phyloP scores from a whole-genome alignment of 2,888 invertebrate genomes.

The Trachelus iudaicus region DNA sequence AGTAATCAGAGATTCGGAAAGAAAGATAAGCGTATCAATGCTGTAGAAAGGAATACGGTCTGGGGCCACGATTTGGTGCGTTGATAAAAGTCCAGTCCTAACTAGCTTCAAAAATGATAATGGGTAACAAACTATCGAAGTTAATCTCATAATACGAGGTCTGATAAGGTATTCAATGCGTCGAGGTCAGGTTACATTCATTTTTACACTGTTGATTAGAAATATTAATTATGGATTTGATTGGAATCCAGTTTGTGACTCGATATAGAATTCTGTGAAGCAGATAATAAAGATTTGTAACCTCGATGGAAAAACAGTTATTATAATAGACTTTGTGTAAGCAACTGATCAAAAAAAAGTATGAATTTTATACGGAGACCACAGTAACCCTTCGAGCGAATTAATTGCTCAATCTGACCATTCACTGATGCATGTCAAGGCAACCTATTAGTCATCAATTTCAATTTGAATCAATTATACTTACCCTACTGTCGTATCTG shows the following conservation, averaged over 20 bases:
- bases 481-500: background rate
- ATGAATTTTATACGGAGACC: background rate
- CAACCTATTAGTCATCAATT: conserved; percentile 4
- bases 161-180: background rate
- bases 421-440: conserved; percentile 2
- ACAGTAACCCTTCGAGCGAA: background rate
- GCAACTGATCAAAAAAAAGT: background rate
- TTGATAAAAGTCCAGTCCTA: background rate
- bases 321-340: background rate
- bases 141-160: background rate
- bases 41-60: background rate
- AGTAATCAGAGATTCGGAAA: too few species aligned
- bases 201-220: background rate
- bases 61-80: background rate
- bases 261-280: too few species aligned
- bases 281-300: background rate
- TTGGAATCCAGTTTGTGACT: background rate
- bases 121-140: background rate
- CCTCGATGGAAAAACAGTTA: background rate
- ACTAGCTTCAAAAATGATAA: background rate
- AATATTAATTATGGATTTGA: background rate
- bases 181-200: background rate
- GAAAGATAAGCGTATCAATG: background rate
- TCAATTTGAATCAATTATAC: background rate
- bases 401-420: background rate